phyloP scores from a whole-genome alignment of 2,888 invertebrate species.

The Hyppa rectilinea region DNA sequence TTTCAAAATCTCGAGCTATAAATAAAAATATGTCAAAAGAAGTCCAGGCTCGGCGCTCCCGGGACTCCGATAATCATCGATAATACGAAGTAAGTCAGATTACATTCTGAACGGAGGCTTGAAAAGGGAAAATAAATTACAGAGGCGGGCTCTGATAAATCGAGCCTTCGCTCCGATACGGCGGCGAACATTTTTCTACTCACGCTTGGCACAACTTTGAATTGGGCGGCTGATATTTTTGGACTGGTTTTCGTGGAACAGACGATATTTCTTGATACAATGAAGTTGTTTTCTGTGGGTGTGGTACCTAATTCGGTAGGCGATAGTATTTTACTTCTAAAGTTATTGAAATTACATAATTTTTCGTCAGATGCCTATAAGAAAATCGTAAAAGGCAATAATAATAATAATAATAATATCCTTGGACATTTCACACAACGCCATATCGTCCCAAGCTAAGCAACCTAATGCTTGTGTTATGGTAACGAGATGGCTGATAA shows the following conservation, averaged over 20 bases:
- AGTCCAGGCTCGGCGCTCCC: slow-evolving; percentile 26
- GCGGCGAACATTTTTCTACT: slow-evolving; percentile 47
- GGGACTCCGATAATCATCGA: slow-evolving; percentile 58
- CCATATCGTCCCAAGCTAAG: no score
- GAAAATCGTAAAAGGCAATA: not conserved
- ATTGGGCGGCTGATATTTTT: slow-evolving; percentile 47
- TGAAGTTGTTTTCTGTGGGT: not conserved
- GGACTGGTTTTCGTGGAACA: not conserved
- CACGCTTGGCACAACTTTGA: slow-evolving; percentile 35
- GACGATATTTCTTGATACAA: slow-evolving; percentile 13
- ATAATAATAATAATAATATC: no score
- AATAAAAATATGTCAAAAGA: slow-evolving; percentile 57
- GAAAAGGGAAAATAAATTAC: slow-evolving; percentile 68
- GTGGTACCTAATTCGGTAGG: not conserved
- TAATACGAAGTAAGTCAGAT: slow-evolving; percentile 62
- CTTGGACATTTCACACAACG: no score
- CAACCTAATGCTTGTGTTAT: no score
- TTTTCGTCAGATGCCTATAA: not conserved
- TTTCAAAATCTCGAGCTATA: slow-evolving; percentile 39
- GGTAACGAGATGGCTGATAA: no score
- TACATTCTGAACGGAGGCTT: slow-evolving; percentile 59
- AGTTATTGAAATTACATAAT: not conserved
- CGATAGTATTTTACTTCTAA: not conserved
- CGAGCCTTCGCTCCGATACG: slow-evolving; percentile 40
- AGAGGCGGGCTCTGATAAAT: slow-evolving; percentile 62